Evolutionary conservation across 2,797 vertebrate genomes (phyloP), one percentile per base, ranked within the genome.

Genomic region (Alouatta caraya): DNA sequence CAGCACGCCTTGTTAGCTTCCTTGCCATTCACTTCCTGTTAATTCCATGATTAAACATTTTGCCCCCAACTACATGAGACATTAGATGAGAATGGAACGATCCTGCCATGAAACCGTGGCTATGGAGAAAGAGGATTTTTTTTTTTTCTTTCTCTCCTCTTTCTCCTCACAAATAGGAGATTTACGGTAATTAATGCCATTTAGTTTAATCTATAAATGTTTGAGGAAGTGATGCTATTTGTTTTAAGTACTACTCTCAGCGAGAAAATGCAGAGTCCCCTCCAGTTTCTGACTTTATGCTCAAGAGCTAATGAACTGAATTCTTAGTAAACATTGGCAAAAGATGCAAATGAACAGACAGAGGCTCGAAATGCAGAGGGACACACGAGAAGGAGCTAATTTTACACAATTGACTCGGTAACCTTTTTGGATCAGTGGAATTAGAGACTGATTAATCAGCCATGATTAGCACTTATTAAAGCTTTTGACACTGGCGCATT

Each of bases 401-500:
- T 99, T 99, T 98, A 98, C 98, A 99, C 98, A 98, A 99, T 98
- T 99, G 99, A 99, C 99, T 99, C 98, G 94, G 98, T 98, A 98
- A 99, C 99, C 99, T 99, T 99, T 99, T 99, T 98, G 99, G 99
- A 99, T 99, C 99, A 99, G 98, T 98, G 98, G 98, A 99, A 99
- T 99, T 99, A 99, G 80, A 98, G 98, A 98, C 99, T 99, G 99
- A 99, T 99, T 99, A 99, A 99, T 99, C 99, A 99, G 98, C 99
- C 98, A 96, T 98, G 99, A 99, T 99, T 99, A 99, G 99, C 98
- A 98, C 99, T 99, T 99, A 99, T 98, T 98, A 97, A 98, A 98
- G 98, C 98, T 98, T 99, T 98, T 98, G 98, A 99, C 98, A 97
- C 96, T 90, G 96, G 97, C 72, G 95, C 98, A 98, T 98, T 98